Conservation (phyloP, 2,797 vertebrate species). For the Momotus momota region DNA sequence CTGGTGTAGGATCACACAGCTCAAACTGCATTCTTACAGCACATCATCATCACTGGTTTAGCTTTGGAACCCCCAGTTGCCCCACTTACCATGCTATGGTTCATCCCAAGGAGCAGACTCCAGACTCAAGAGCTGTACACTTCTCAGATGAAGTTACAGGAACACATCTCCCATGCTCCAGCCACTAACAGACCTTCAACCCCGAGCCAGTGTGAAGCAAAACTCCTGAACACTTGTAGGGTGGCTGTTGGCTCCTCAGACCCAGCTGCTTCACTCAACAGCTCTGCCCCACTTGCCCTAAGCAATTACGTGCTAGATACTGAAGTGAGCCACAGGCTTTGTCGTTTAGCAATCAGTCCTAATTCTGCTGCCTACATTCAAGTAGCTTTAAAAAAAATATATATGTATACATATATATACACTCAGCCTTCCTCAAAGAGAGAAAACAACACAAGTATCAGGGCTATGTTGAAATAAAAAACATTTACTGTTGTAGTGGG, state of each 20-base stretch:
- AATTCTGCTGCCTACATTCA: background rate
- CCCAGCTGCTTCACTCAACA: background rate
- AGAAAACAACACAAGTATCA: background rate
- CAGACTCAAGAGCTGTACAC: rapidly evolving
- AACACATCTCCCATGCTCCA: rapidly evolving
- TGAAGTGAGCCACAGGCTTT: background rate
- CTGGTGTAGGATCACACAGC: rapidly evolving
- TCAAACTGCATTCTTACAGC: rapidly evolving
- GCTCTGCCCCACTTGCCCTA: background rate
- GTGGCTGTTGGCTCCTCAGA: rapidly evolving
- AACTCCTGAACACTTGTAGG: rapidly evolving
- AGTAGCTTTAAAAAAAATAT: background rate
- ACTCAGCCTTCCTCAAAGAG: background rate
- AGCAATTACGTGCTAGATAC: background rate
- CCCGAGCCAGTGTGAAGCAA: rapidly evolving
- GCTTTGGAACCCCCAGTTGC: rapidly evolving
- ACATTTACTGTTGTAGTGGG: background rate
- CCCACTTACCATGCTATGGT: rapidly evolving
- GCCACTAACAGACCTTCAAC: rapidly evolving
- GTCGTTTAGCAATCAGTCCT: background rate
- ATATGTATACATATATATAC: too few relatives aligned
- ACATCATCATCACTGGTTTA: background rate
- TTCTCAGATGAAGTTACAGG: rapidly evolving
- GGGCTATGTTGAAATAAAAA: background rate
- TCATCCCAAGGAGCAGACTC: too few relatives aligned